Evolutionary conservation across 2,113 vertebrate genomes (phyloP), one percentile per base, ranked within the genome.

Genomic region (Salvelinus sp.): DNA sequence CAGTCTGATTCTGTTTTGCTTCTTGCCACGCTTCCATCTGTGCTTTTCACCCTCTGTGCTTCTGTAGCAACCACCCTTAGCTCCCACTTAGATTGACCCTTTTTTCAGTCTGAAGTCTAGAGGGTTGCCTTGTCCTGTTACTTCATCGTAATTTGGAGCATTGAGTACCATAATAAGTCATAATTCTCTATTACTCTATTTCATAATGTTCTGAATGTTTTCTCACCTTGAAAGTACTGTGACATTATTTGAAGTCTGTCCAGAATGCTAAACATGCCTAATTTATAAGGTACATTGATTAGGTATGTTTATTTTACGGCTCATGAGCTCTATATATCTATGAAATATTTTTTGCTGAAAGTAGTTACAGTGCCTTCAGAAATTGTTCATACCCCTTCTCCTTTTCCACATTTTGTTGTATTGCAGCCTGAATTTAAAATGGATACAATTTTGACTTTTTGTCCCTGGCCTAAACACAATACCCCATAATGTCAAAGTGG

Each of bases 21-120:
- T 74, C 67, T 77, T 70, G 72, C 75, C 70, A 76, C 50, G 18
- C 70, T 82, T 71, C 72, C 70, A 74, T 86, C 73, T 86, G 74
- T 28, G 71, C 74, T 67, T 38, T 9, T 57, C 76, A 74, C 65
- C 73, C 73, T 23, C n/a, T 75, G 25, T 71, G 74, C 82, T 80
- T 76, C 77, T 69, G 38, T 72, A 77, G 72, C 25, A 73, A 44
- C 70, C 66, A 74, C 70, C 63, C 20, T 69, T 65, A 71, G 63
- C 70, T 60, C 44, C 54, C 48, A 74, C 73, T n/a, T 62, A 10
- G 12, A 63, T 69, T 70, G 25, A 14, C 68, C 72, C 13, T 38
- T 80, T 76, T 57, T 27, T 70, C 38, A 38, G 38, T 38, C 7
- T 38, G 2, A 9, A 50, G 48, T 50, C 14, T 50, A 16, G 14